A percentile compares a stretch with the other conserved stretches of the same genome.
phyloP scores from a whole-genome alignment of 2,797 vertebrate genomes.

The Siniperca undulata region DNA sequence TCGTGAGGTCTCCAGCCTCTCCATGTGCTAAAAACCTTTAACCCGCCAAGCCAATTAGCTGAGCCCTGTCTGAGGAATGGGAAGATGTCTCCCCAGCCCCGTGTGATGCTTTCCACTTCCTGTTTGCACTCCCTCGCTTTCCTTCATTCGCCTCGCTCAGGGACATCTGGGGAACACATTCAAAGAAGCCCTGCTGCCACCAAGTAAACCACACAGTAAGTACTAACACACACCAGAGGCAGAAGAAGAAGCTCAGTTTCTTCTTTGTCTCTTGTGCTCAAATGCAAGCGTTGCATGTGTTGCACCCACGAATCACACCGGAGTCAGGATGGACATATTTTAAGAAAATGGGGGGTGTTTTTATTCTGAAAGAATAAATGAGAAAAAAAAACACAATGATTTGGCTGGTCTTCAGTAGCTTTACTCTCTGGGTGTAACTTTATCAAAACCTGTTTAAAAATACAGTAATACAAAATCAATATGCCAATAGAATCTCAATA shows the following conservation, averaged over 20 bases:
- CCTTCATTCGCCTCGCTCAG: constrained; percentile 27
- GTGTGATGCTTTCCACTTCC: constrained; percentile 70
- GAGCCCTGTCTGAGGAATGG: constrained; percentile 39
- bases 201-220: constrained; percentile 60
- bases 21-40: constrained; percentile 49
- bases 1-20: constrained; percentile 43
- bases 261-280: constrained; percentile 7
- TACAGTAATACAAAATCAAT: no score
- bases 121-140: constrained; percentile 63
- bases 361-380: no score
- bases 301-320: neutral
- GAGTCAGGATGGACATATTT: no score
- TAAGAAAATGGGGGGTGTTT: no score
- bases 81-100: constrained; percentile 48
- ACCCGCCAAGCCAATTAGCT: constrained; percentile 58
- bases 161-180: constrained; percentile 79
- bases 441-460: no score
- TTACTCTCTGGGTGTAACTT: no score
- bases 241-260: constrained; percentile 21
- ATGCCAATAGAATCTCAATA: no score
- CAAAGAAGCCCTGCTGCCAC: constrained; percentile 46
- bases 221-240: constrained; percentile 50
- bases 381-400: no score
- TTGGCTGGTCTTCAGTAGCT: no score
- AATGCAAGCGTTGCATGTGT: neutral